Evolutionary conservation across 92 coral and sea anemone genomes (phyloP).

Genomic region (Epizoanthus ramosus): DNA sequence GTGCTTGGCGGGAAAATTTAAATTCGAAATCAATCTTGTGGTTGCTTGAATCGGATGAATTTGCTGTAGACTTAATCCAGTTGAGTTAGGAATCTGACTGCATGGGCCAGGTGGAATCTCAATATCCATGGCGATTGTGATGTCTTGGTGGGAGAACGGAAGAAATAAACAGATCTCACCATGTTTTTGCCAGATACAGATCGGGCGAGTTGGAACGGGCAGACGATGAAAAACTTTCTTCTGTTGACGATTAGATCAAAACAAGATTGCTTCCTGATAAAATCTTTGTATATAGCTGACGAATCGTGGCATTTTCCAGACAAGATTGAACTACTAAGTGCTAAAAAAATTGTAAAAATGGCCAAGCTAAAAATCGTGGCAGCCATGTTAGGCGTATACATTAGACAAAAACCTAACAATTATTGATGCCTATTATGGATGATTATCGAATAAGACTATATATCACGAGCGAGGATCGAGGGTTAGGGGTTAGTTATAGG

Average conservation of each 20-base stretch:
- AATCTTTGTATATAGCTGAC: constrained; percentile 18
- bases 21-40: constrained; percentile 32
- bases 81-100: constrained; percentile 35
- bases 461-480: too few relatives aligned
- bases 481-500: too few relatives aligned
- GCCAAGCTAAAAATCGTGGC: constrained; percentile 4
- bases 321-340: constrained; percentile 31
- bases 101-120: constrained; percentile 26
- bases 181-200: constrained; percentile 30
- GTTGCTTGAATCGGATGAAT: constrained; percentile 48
- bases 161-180: constrained; percentile 8
- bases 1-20: constrained; percentile 40
- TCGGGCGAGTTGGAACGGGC: constrained; percentile 42
- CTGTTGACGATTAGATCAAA: constrained; percentile 36
- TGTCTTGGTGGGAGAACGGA: constrained; percentile 45
- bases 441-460: too few relatives aligned
- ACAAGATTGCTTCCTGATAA: constrained; percentile 27
- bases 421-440: too few relatives aligned
- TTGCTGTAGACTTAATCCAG: constrained; percentile 4
- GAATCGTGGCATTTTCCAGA: constrained; percentile 39
- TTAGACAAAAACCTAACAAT: too few relatives aligned
- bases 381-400: constrained; percentile 6
- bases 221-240: constrained; percentile 44
- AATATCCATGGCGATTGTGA: neutral
- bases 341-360: constrained; percentile 13